Conservation (phyloP, 37 sponge, comb jelly and placozoan genomes). For the Crambe crambe region DNA sequence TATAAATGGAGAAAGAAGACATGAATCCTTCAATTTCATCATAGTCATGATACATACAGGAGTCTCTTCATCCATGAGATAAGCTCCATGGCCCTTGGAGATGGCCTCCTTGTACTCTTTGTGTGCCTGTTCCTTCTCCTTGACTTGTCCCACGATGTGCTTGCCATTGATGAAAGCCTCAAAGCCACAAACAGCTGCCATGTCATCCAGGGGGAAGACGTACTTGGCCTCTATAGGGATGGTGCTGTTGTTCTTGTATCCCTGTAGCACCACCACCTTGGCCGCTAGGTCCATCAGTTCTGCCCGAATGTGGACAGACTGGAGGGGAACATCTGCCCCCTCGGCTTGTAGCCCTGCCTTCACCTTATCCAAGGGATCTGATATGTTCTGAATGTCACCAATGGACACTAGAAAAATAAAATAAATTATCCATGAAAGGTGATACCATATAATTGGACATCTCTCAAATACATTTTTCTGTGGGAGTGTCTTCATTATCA, state of each 20-base stretch:
- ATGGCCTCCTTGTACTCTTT: constrained; percentile 98
- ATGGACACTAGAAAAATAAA: constrained; percentile 39
- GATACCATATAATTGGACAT: too few relatives aligned
- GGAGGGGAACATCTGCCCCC: constrained; percentile 81
- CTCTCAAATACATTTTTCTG: not conserved
- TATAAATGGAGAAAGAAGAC: constrained; percentile 20
- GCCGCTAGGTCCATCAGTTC: constrained; percentile 87
- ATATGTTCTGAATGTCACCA: constrained; percentile 73
- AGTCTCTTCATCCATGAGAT: constrained; percentile 99
- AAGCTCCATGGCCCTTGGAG: constrained; percentile 97
- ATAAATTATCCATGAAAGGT: not conserved
- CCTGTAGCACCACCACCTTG: constrained; percentile 87
- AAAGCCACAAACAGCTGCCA: constrained; percentile 98
- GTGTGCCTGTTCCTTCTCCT: constrained; percentile 99
- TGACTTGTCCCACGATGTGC: constrained; percentile 97
- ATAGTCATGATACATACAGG: too few relatives aligned
- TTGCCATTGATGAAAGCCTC: constrained; percentile 98
- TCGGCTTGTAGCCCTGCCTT: constrained; percentile 86
- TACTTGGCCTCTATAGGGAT: constrained; percentile 96
- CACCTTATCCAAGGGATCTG: constrained; percentile 86
- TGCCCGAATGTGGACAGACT: constrained; percentile 84
- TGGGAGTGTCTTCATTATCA: not conserved
- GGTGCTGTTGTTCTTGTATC: constrained; percentile 82
- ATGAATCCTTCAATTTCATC: too few relatives aligned
- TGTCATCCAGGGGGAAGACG: constrained; percentile 97